These are phyloP conservation scores for Alcedo quadribrachys DNA, from an alignment of 2,797 vertebrate species.

Conservation along the genomic window DNA sequence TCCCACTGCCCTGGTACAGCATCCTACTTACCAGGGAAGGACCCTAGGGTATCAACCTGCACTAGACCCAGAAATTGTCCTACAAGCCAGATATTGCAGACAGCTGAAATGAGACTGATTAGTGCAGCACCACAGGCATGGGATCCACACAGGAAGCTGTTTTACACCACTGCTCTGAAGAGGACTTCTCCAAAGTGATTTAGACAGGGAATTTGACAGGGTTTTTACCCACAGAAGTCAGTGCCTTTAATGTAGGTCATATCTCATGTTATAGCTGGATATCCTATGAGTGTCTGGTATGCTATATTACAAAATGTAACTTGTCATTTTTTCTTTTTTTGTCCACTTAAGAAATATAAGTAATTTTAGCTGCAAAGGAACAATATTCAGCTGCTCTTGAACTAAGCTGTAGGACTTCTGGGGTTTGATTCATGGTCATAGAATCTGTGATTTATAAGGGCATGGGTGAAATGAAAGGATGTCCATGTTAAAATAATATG, in stretches of 20 bases:
- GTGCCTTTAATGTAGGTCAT: background rate
- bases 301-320: background rate
- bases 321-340: background rate
- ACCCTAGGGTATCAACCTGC: background rate
- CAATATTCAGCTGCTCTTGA: background rate
- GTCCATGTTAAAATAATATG: background rate
- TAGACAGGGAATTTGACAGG: background rate
- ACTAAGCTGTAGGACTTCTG: background rate
- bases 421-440: background rate
- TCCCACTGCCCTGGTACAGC: background rate
- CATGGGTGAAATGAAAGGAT: background rate
- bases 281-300: background rate
- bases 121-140: fast-evolving
- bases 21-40: background rate
- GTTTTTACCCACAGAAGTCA: background rate
- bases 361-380: background rate
- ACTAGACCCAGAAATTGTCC: fast-evolving
- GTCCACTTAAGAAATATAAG: background rate
- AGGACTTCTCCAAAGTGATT: background rate
- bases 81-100: background rate
- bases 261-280: background rate
- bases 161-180: background rate
- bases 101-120: background rate
- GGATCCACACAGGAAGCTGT: fast-evolving
- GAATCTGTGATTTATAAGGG: background rate